Percentiles rank a stretch among this genome's conserved stretches.
Evolutionary conservation across 2,888 invertebrate species (phyloP).

Genomic region (Acleris cristana): DNA sequence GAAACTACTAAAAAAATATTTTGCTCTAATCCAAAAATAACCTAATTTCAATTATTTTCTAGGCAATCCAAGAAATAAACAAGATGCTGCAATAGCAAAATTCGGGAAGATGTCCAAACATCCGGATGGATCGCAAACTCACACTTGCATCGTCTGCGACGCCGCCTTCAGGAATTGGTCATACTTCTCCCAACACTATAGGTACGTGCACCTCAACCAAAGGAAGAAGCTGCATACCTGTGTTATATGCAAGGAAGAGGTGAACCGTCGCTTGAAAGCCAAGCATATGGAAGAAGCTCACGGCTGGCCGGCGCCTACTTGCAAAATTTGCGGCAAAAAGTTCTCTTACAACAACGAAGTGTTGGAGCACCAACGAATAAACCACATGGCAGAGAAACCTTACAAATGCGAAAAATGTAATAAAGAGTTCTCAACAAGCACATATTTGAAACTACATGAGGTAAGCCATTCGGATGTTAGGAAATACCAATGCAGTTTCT

Average conservation of each 20-base stretch:
- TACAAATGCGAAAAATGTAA: conserved; percentile 22
- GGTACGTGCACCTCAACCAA: conserved; percentile 25
- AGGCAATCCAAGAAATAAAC: conserved; percentile 13
- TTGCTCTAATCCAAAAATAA: not conserved
- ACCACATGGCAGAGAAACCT: conserved; percentile 20
- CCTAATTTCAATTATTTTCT: conserved; percentile 34
- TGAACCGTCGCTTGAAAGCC: not conserved
- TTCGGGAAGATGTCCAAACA: conserved; percentile 1
- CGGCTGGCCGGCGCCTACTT: conserved; percentile 43
- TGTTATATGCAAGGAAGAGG: conserved; percentile 14
- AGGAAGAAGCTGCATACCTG: conserved; percentile 11
- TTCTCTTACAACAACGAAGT: conserved; percentile 34
- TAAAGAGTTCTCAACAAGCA: conserved; percentile 1
- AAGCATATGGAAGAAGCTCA: conserved; percentile 39
- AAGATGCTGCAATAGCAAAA: not conserved
- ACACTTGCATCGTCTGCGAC: conserved; percentile 27
- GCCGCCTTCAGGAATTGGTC: conserved; percentile 11
- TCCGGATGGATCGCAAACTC: conserved; percentile 35
- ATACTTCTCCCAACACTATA: conserved; percentile 21
- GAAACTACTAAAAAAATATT: too few species aligned
- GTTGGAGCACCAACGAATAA: not conserved
- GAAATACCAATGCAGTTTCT: conserved; percentile 45
- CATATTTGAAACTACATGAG: conserved; percentile 14
- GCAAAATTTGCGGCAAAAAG: conserved; percentile 47
- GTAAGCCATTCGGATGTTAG: conserved; percentile 41